Conservation (phyloP, 2,888 invertebrate genomes). For the Diarsia mendica region DNA sequence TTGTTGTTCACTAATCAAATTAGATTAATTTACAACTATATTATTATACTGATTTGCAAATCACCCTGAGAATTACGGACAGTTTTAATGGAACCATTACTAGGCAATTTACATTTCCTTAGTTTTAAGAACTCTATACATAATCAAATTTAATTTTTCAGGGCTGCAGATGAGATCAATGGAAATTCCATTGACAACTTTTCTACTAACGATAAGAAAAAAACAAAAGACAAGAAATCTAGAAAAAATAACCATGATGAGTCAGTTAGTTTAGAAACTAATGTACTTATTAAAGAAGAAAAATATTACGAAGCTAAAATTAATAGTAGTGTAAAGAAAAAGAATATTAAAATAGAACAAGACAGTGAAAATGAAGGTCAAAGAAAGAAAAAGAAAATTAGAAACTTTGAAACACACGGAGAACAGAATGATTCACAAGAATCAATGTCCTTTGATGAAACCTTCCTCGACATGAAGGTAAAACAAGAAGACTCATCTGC, state of each 20-base stretch:
- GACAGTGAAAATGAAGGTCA: conserved; percentile 73
- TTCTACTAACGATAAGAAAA: conserved; percentile 57
- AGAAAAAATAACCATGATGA: conserved; percentile 26
- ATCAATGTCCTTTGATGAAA: conserved; percentile 66
- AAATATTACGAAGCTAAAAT: conserved; percentile 48
- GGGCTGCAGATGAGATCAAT: conserved; percentile 33
- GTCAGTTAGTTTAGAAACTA: conserved; percentile 1
- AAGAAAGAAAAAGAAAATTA: conserved; percentile 64
- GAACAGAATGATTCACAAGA: conserved; percentile 39
- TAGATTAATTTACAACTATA: neutral
- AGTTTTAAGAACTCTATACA: neutral
- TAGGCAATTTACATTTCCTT: neutral
- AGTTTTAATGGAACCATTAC: neutral
- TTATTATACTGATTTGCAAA: neutral
- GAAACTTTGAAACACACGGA: conserved; percentile 45
- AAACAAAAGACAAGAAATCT: conserved; percentile 62
- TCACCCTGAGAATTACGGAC: neutral
- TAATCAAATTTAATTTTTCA: conserved; percentile 46
- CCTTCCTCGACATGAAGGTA: conserved; percentile 73
- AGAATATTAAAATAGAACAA: conserved; percentile 72
- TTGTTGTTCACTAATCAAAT: neutral
- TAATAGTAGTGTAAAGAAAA: conserved; percentile 58
- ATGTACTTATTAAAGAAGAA: conserved; percentile 41
- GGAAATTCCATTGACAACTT: conserved; percentile 49
- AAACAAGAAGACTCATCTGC: conserved; percentile 71